Evolutionary conservation across 2,888 invertebrate species (phyloP).

Genomic region (Caenorhabditis sp.): DNA sequence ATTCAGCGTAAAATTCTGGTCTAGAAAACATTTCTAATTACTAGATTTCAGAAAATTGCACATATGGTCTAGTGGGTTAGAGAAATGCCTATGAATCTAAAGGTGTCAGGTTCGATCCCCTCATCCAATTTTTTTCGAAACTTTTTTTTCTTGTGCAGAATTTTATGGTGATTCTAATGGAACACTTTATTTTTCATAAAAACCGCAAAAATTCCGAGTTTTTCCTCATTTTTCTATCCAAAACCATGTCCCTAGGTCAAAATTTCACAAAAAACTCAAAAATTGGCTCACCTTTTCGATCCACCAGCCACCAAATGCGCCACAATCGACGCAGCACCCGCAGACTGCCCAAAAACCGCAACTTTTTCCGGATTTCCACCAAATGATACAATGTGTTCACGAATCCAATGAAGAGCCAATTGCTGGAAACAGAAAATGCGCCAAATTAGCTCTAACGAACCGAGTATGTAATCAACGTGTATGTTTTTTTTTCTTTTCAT

Average conservation of each 20-base stretch:
- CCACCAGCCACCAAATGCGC: constrained; percentile 80
- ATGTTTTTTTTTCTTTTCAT: background rate
- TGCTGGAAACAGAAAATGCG: constrained; percentile 75
- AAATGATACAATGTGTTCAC: constrained; percentile 87
- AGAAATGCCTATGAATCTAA: too few relatives aligned
- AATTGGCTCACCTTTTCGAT: constrained; percentile 30
- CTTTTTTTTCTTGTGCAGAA: too few relatives aligned
- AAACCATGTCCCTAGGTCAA: too few relatives aligned
- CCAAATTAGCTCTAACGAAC: background rate
- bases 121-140: too few relatives aligned
- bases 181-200: too few relatives aligned
- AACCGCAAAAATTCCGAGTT: background rate
- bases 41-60: too few relatives aligned
- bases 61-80: too few relatives aligned
- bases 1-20: too few relatives aligned
- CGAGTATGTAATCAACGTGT: background rate
- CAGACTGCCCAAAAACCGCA: constrained; percentile 93
- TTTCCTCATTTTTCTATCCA: too few relatives aligned
- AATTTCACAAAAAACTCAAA: background rate
- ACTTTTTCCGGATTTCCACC: constrained; percentile 81
- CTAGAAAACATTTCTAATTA: too few relatives aligned
- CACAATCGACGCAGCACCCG: constrained; percentile 82
- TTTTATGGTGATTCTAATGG: too few relatives aligned
- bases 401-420: constrained; percentile 89
- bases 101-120: too few relatives aligned